Percentiles rank a stretch among this genome's conserved stretches.
Conservation (phyloP, 1,140 invertebrate species). For the Meloidogyne exigua region DNA sequence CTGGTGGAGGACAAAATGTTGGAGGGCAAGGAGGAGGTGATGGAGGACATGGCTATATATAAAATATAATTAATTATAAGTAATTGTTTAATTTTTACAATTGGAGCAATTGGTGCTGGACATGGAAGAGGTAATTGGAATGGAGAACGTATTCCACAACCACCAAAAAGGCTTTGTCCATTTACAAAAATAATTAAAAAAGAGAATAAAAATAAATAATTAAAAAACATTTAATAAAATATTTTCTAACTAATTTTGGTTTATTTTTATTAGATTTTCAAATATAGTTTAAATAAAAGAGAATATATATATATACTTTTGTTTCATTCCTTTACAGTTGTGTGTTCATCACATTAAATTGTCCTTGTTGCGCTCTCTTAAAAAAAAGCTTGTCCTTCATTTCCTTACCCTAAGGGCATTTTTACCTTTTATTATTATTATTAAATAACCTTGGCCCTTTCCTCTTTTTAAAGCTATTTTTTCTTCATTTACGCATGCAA, state of each 20-base stretch:
- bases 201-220: neutral
- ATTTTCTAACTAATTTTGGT: neutral
- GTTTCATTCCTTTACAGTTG: neutral
- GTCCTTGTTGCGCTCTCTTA: conserved; percentile 5
- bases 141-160: conserved; percentile 10
- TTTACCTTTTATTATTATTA: neutral
- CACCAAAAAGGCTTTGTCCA: conserved; percentile 14
- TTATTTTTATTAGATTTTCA: neutral
- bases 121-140: conserved; percentile 17
- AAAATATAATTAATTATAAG: neutral
- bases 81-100: conserved; percentile 7
- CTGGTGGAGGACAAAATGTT: conserved; percentile 37
- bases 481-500: neutral
- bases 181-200: neutral
- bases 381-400: neutral
- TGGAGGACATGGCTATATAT: conserved; percentile 31
- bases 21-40: conserved; percentile 36
- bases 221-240: neutral
- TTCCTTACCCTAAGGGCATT: conserved; percentile 5
- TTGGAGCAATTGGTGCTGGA: neutral
- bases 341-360: neutral
- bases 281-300: conserved; percentile 1
- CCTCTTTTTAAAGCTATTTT: neutral
- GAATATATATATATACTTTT: neutral
- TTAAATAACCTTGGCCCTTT: neutral